phyloP scores from a whole-genome alignment of 2,113 vertebrate species.

The Saccopteryx leptura region DNA sequence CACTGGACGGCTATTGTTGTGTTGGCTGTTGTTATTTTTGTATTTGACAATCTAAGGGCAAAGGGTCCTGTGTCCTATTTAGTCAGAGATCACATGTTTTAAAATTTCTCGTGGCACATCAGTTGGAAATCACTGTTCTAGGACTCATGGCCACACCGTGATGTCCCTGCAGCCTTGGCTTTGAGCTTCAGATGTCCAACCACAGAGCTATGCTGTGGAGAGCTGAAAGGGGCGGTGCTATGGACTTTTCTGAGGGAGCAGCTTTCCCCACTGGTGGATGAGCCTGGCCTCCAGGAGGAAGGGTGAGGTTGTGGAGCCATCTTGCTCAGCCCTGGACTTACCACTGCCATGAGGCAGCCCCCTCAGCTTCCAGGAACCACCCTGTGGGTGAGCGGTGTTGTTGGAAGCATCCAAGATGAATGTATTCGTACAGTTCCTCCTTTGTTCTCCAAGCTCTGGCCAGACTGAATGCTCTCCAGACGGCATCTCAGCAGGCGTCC shows the following conservation, averaged over 20 bases:
- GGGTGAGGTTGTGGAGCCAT: accelerated
- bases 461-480: constrained; percentile 61
- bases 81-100: background rate
- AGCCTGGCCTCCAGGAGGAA: background rate
- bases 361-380: background rate
- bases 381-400: background rate
- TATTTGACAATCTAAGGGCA: background rate
- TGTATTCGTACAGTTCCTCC: background rate
- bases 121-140: background rate
- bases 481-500: constrained; percentile 65
- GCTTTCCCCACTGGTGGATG: background rate
- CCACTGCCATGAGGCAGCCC: background rate
- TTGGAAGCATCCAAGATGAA: background rate
- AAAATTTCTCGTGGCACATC: background rate
- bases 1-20: background rate
- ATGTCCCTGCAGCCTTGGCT: background rate
- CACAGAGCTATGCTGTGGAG: background rate
- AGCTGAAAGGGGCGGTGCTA: background rate
- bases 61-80: background rate
- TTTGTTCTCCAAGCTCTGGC: constrained; percentile 37
- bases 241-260: background rate
- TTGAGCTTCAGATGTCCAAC: background rate
- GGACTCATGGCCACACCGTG: background rate
- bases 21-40: background rate
- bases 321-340: background rate